Evolutionary conservation across 35 echinoderm and acorn worm species (phyloP), one percentile per base, ranked within the genome.

Genomic region (Hemicentrotus pulcherrimus): DNA sequence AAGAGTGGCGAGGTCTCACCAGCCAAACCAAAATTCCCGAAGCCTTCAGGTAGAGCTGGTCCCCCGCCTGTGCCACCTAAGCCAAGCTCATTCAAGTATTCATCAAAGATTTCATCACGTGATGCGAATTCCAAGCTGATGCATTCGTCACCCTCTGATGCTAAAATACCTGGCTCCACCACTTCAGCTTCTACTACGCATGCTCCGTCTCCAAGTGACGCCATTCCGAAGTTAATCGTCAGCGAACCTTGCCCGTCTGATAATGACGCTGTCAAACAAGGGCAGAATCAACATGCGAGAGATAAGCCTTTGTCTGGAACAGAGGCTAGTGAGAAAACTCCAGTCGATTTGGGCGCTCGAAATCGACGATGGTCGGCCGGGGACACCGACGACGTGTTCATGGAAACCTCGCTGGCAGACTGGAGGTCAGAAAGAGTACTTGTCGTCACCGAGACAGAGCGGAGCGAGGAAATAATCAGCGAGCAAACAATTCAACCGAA

Each of bases 341-440:
- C 91, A 31, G 91, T 58, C 4, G 46, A 58, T 58, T 12, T 93
- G 16, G 48, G 91, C 28, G 91, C 30, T 16, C 45, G 45, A 47
- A n/a, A 14, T 48, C 91, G 91, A 4, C 91, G 91, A 58, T 93
- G 91, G 91, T 93, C 91, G 3, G 91, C 91, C 10, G 91, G 91
- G n/a, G 91, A 93, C 22, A 58, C 18, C 30, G 91, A 93, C 19
- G 91, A 93, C 35, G 48, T 93, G n/a, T 93, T 93, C n/a, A 93
- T 47, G 2, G 91, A 93, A 16, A 46, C 32, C n/a, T 50, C 45
- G 30, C 91, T 93, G 46, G 91, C 13, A 18, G 91, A 93, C 48
- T 93, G 91, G 91, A 93, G 46, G n/a, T 46, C 91, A 31, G 91
- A 46, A 15, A 93, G 46, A 48, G 46, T 58, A 31, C n/a, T 58